Percentiles rank a stretch among this genome's conserved stretches.
Evolutionary conservation across 2,888 invertebrate genomes (phyloP).

Genomic region (Pogonocherus hispidulus): DNA sequence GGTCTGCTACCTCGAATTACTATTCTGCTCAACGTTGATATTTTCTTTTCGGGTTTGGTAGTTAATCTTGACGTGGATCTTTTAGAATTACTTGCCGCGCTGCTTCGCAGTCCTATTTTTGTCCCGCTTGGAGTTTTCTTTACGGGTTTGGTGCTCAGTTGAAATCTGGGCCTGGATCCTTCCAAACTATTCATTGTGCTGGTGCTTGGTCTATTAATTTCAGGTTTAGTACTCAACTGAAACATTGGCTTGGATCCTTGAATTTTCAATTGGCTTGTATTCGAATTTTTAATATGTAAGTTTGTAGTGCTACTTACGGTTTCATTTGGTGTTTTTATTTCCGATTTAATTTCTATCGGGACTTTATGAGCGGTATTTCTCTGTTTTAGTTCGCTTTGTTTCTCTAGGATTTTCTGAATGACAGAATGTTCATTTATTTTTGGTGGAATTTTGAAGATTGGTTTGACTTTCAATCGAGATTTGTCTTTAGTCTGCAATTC

Average conservation of each 20-base stretch:
- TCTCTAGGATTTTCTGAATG: slow-evolving; percentile 6
- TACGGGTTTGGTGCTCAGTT: background rate
- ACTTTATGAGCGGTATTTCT: background rate
- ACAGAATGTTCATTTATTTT: slow-evolving; percentile 1
- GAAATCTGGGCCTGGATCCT: background rate
- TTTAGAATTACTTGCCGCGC: too few relatives aligned
- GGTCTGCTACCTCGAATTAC: too few relatives aligned
- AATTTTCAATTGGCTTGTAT: background rate
- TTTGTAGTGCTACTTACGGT: background rate
- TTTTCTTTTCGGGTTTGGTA: too few relatives aligned
- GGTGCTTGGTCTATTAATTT: background rate
- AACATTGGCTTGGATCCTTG: background rate
- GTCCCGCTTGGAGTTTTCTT: background rate
- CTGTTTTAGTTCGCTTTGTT: background rate
- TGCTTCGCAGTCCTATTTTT: too few relatives aligned
- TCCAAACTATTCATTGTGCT: background rate
- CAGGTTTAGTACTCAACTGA: background rate
- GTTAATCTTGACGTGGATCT: too few relatives aligned
- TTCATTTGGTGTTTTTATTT: background rate
- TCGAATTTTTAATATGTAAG: background rate
- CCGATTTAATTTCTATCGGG: background rate
- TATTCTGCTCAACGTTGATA: too few relatives aligned
- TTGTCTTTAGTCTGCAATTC: slow-evolving; percentile 14
- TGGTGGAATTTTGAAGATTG: background rate
- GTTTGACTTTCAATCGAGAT: background rate